A percentile compares a stretch with the other conserved stretches of the same genome.
phyloP scores from a whole-genome alignment of 1,140 invertebrate genomes.

The Danaus plexippus region DNA sequence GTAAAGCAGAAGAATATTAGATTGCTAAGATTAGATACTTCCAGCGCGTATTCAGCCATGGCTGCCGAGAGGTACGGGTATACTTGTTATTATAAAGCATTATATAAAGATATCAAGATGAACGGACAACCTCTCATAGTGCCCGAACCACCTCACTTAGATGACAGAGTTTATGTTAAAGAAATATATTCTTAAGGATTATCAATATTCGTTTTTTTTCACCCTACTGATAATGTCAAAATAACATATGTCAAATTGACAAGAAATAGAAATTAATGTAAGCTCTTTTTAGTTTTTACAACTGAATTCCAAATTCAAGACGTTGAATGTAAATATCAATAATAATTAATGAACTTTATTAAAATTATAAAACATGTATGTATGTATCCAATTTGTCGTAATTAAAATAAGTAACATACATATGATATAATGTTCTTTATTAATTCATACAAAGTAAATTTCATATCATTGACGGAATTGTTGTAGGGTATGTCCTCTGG shows the following conservation, averaged over 20 bases:
- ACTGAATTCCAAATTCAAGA: too few species aligned
- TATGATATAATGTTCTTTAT: conserved; percentile 31
- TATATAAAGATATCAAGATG: conserved; percentile 77
- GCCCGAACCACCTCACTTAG: conserved; percentile 73
- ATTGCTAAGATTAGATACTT: conserved; percentile 74
- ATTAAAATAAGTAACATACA: conserved; percentile 14
- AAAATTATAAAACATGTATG: too few species aligned
- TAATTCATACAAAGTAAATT: conserved; percentile 21
- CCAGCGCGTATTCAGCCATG: conserved; percentile 79
- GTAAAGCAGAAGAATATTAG: conserved; percentile 69
- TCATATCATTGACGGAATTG: conserved; percentile 8
- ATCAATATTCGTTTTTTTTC: conserved; percentile 6
- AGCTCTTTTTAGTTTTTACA: too few species aligned
- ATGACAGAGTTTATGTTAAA: conserved; percentile 67
- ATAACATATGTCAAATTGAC: too few species aligned
- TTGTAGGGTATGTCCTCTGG: too few species aligned
- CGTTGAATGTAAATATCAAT: too few species aligned
- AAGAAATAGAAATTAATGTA: too few species aligned
- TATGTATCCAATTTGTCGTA: too few species aligned
- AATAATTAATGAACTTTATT: too few species aligned
- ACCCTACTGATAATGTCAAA: too few species aligned
- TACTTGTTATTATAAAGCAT: conserved; percentile 74
- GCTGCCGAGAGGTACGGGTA: conserved; percentile 79
- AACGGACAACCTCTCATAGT: conserved; percentile 74
- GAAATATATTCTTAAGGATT: conserved; percentile 20